Percentiles rank a stretch among this genome's conserved stretches.
Conservation (phyloP, 2,797 vertebrate genomes). For the Helarctos malayanus region DNA sequence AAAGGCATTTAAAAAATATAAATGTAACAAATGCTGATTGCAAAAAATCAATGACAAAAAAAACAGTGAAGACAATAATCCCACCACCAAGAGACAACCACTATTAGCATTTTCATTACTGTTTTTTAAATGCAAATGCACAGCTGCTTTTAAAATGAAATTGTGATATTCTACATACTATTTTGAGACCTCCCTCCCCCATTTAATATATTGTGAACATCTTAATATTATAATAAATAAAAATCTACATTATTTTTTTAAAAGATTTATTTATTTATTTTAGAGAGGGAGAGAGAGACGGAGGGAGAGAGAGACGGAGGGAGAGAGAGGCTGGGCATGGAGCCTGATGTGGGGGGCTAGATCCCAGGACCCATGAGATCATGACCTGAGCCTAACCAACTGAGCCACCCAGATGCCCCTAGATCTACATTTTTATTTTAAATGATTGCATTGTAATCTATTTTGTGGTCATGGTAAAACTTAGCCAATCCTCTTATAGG, state of each 20-base stretch:
- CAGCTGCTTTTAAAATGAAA: slow-evolving; percentile 39
- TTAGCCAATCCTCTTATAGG: background rate
- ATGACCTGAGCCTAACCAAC: background rate
- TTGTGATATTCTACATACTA: background rate
- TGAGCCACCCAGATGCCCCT: background rate
- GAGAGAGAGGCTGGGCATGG: background rate
- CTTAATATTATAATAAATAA: background rate
- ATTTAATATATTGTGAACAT: slow-evolving; percentile 18
- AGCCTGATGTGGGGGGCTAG: background rate
- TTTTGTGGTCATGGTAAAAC: slow-evolving; percentile 11
- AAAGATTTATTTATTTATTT: background rate
- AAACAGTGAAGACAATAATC: slow-evolving; percentile 26
- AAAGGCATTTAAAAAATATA: slow-evolving; percentile 27
- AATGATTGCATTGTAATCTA: background rate
- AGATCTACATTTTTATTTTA: background rate
- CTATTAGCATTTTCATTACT: background rate
- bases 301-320: background rate
- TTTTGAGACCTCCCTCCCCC: background rate
- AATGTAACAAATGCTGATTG: background rate
- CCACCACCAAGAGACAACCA: background rate
- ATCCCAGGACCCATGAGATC: background rate
- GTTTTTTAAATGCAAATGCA: background rate
- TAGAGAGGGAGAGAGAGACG: background rate
- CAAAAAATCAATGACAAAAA: background rate
- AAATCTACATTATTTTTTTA: background rate